Evolutionary conservation across 2,797 vertebrate species (phyloP), one percentile per base, ranked within the genome.

Genomic region (Sphaeramia orbicularis): DNA sequence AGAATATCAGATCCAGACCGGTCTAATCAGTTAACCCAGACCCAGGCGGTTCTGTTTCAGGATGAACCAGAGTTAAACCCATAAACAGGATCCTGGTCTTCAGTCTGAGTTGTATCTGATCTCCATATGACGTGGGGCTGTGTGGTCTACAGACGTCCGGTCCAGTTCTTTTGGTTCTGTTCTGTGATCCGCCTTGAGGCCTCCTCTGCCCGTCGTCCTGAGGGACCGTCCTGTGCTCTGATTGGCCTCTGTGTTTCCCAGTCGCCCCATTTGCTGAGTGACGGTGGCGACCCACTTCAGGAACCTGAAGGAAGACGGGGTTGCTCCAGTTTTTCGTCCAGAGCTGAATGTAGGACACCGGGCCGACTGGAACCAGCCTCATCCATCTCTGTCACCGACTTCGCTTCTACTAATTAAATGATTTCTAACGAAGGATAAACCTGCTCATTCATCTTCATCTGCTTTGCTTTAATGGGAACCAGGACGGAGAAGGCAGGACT

Each of bases 211-310:
- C 4, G 35, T 11, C 18, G 6, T 64, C 71, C 77, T 12, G 42
- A 8, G 71, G 52, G 69, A 66, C 42, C 21, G 56, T 15, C 19
- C 57, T 1, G 1, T 4, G 12, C 55, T 66, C 55, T 58, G 66
- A 81, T 78, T 84, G 79, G 76, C 66, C 53, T 41, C 10, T 0
- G 16, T 1, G 24, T 44, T 64, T 54, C 50, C 52, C 10, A 37
- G 63, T 65, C 10, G 67, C 74, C 74, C n/a, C 16, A 42, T 48
- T 10, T 0, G 4, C 58, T 42, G 68, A 62, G 38, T 79, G 86
- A 10, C 16, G 36, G 24, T 62, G 6, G 2, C 47, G 79, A 83
- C 85, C 81, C 81, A 84, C 24, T 86, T 87, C 36, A 6, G 7
- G 63, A 50, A 79, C 64, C 67, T 65, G 50, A 57, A 71, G 49